A percentile compares a stretch with the other conserved stretches of the same genome.
Evolutionary conservation across 2,888 invertebrate species (phyloP).

Genomic region (Onchidella celtica): DNA sequence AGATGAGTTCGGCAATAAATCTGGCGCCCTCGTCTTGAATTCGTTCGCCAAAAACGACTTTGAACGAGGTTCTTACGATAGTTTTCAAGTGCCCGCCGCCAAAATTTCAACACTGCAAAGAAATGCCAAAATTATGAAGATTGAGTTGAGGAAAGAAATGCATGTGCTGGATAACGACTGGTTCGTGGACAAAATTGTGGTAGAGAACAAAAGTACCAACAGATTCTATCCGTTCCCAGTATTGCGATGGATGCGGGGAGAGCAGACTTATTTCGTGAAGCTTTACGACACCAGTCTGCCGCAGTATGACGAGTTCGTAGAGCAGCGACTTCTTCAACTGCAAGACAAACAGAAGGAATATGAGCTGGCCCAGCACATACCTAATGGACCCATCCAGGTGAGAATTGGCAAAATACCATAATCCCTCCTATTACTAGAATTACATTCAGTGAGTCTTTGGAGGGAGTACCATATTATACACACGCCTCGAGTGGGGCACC

Average conservation of each 20-base stretch:
- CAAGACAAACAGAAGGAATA: constrained; percentile 75
- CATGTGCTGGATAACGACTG: constrained; percentile 78
- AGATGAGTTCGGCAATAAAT: constrained; percentile 74
- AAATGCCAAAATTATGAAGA: constrained; percentile 62
- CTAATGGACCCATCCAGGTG: constrained; percentile 65
- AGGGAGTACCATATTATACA: too few species aligned
- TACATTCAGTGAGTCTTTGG: too few species aligned
- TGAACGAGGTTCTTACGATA: constrained; percentile 78
- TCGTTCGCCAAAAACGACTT: constrained; percentile 75
- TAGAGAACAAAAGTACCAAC: constrained; percentile 66
- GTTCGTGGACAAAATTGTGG: constrained; percentile 76
- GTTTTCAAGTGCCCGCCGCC: constrained; percentile 66
- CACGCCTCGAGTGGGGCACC: too few species aligned
- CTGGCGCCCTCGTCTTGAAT: constrained; percentile 75
- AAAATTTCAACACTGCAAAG: constrained; percentile 45
- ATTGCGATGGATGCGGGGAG: constrained; percentile 79
- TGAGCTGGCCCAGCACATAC: constrained; percentile 56
- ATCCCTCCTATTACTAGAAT: too few species aligned
- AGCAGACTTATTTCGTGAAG: constrained; percentile 75
- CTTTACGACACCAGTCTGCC: constrained; percentile 80
- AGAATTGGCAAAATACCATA: neutral
- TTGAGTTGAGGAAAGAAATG: constrained; percentile 79
- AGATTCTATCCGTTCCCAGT: constrained; percentile 77
- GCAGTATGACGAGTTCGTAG: constrained; percentile 76
- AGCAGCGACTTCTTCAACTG: constrained; percentile 78